Base-by-base conservation (phyloP, 2,113 vertebrate species). In the Tetrax tetrax region DNA sequence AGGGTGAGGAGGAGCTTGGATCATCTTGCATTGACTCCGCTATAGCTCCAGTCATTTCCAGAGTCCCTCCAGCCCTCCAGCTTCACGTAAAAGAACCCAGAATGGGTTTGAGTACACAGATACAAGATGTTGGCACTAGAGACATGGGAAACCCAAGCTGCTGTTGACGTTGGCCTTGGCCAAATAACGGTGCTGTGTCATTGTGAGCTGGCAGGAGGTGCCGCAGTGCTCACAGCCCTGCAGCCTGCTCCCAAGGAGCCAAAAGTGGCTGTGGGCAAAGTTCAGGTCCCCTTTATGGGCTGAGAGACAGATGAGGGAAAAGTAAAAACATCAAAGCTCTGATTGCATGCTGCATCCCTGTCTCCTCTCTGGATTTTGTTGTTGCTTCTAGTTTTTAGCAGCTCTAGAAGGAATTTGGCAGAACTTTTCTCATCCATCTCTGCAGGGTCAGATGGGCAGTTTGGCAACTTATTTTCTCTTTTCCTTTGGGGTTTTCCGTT, bases 391-490 rank as follows among this genome's bases (percentile, higher is more conserved):
- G 25, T 9, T 74, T 92, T 81, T 66, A 81, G 65, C 74, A 82
- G 29, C 24, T 82, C 37, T 47, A 0, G 8, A 13, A 43, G 70
- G 70, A 75, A 76, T 79, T 51, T 37, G 79, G 19, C 38, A 51
- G 28, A 75, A 82, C 25, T 71, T 90, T 65, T 29, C 50, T 61
- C 59, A 69, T 51, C 38, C 37, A 45, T 14, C n/a, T 56, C 82
- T 76, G 31, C 28, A 65, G 23, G 21, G 17, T 87, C 59, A 66
- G 27, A 15, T 0, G 0, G 6, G 14, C 7, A 50, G 29, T 50
- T 65, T 48, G 50, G 50, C 28, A 66, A 17, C 3, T 66, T 41
- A 25, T 10, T 20, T 38, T 77, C 50, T 61, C 6, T 51, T 89
- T 80, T 48, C 20, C 45, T 83, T 59, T 43, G 37, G 83, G 16